Percentiles rank a stretch among this genome's conserved stretches.
Conservation (phyloP, 2,797 vertebrate genomes). For the Sebastiscus tertius region DNA sequence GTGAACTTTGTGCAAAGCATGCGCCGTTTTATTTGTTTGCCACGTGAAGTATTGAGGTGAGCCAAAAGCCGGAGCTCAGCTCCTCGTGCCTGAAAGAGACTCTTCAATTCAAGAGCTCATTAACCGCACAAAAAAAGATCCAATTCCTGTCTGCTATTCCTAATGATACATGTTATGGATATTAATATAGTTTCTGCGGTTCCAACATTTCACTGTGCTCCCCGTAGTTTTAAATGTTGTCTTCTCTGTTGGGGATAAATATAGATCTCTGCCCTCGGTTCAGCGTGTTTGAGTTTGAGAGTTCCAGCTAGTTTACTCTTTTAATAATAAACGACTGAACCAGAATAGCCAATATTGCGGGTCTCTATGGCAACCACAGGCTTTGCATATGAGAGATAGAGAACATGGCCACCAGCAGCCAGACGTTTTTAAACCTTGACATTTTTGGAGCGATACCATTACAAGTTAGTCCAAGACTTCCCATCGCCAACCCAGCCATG, state of each 20-base stretch:
- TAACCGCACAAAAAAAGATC: slow-evolving; percentile 30
- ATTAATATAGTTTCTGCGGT: slow-evolving; percentile 18
- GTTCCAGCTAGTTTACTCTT: slow-evolving; percentile 51
- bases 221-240: slow-evolving; percentile 18
- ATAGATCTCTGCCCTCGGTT: slow-evolving; percentile 32
- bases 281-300: slow-evolving; percentile 36
- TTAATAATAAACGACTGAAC: slow-evolving; percentile 40
- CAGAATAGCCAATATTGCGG: slow-evolving; percentile 46
- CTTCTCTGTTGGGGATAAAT: slow-evolving; percentile 31
- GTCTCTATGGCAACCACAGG: slow-evolving; percentile 57
- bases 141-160: slow-evolving; percentile 11
- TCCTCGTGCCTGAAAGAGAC: slow-evolving; percentile 10
- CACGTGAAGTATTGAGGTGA: slow-evolving; percentile 34
- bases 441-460: slow-evolving; percentile 61
- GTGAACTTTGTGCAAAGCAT: slow-evolving; percentile 65
- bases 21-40: slow-evolving; percentile 62
- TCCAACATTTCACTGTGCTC: neutral
- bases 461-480: slow-evolving; percentile 61
- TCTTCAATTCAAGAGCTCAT: slow-evolving; percentile 21
- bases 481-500: slow-evolving; percentile 52
- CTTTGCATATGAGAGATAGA: slow-evolving; percentile 39
- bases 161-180: slow-evolving; percentile 15
- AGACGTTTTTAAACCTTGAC: slow-evolving; percentile 63
- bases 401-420: slow-evolving; percentile 44
- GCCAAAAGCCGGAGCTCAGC: slow-evolving; percentile 24